Evolutionary conservation across 1,140 invertebrate genomes (phyloP), one percentile per base, ranked within the genome.

Genomic region (Melanaphis sacchari): DNA sequence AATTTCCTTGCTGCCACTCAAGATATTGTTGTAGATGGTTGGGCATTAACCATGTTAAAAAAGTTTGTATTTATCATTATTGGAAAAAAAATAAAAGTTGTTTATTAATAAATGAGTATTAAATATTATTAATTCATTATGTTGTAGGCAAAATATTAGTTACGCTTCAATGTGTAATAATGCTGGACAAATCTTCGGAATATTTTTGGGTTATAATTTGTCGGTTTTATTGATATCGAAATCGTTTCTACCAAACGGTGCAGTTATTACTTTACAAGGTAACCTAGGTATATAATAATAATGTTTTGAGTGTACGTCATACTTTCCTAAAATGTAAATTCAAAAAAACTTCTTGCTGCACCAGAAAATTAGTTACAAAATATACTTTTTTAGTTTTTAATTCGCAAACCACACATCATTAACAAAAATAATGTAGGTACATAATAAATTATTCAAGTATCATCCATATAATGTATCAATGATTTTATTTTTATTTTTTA

Each of bases 1-100:
- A 99, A 99, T 95, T 99, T 99, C 94, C 96, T 99, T 91, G 99
- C 99, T 26, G 99, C 99, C 4, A 99, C 99, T 41, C 99, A 99
- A 96, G 99, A 99, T 95, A 99, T 99, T 95, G 99, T 99, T 90
- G 99, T 99, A 1, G 99, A 99, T 96, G 99, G 99, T 21, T 99
- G 99, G 99, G 99, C 99, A 3, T 95, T 99, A 3, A 99, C 99
- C 7, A 99, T 99, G 98, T 96, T 99, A 6, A 98, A 99, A 95
- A 97, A 98, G 97, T 97, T 95, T 94, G 41, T 91, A 7, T 41
- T 38, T 49, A 88, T 38, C 15, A 40, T 52, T 43, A 5, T 52
- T 84, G 82, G 41, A 82, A 90, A 26, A 38, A n/a, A 66, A 82
- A 88, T 89, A 49, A 46, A 31, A 66, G 2, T 31, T 66, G 4